phyloP scores from a whole-genome alignment of 2,888 invertebrate species.

The Protodeltote pygarga region DNA sequence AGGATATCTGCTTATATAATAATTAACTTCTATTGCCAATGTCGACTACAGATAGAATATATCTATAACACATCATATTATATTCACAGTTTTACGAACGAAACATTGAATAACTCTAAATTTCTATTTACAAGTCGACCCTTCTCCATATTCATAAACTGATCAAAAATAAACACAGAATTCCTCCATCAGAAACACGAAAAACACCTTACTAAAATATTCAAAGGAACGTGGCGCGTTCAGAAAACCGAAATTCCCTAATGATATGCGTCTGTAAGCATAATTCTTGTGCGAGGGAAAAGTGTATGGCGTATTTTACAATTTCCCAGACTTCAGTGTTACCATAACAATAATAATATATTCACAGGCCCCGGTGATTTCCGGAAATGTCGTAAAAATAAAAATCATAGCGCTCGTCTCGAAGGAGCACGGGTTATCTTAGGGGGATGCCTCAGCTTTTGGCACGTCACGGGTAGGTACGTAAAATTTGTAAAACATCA shows the following conservation, averaged over 20 bases:
- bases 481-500: conserved; percentile 39
- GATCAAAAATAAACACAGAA: conserved; percentile 13
- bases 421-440: conserved; percentile 60
- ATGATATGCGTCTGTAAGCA: conserved; percentile 68
- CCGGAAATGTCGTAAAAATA: conserved; percentile 80
- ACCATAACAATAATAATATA: conserved; percentile 85
- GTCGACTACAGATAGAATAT: too few relatives aligned
- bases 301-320: conserved; percentile 78
- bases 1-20: too few relatives aligned
- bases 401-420: conserved; percentile 77
- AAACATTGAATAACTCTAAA: too few relatives aligned
- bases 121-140: background rate
- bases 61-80: too few relatives aligned
- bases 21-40: too few relatives aligned
- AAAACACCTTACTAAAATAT: conserved; percentile 68
- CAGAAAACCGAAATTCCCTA: conserved; percentile 75
- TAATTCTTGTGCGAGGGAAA: conserved; percentile 65
- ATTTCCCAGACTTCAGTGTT: conserved; percentile 78
- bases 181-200: conserved; percentile 27
- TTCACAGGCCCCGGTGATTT: conserved; percentile 82
- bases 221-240: conserved; percentile 59
- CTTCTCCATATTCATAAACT: background rate
- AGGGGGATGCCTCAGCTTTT: conserved; percentile 30
- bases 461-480: conserved; percentile 36
- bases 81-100: too few relatives aligned